A percentile compares a stretch with the other conserved stretches of the same genome.
Evolutionary conservation across 1,140 invertebrate species (phyloP).

Genomic region (Druon quercuslanigerum): DNA sequence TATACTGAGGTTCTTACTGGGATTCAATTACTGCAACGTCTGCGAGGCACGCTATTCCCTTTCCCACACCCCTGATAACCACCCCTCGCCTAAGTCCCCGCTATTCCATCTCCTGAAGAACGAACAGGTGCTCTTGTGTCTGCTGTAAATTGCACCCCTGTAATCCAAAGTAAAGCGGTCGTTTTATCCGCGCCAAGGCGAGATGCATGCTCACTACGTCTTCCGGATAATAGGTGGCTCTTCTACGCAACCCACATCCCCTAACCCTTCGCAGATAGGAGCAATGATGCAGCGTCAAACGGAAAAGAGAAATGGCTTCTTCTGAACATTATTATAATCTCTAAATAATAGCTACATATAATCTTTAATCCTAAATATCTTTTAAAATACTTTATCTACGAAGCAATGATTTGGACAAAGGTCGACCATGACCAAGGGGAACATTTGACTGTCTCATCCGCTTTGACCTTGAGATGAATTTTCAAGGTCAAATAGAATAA

Average conservation of each 20-base stretch:
- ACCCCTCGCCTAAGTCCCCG: conserved; percentile 45
- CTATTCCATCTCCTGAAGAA: conserved; percentile 70
- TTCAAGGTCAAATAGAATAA: too few species aligned
- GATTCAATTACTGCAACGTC: conserved; percentile 76
- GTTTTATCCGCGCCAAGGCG: conserved; percentile 72
- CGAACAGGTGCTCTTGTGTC: conserved; percentile 74
- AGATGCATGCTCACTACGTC: conserved; percentile 73
- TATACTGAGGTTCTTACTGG: conserved; percentile 66
- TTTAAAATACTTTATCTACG: too few species aligned
- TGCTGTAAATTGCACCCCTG: conserved; percentile 74
- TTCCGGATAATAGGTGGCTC: conserved; percentile 65
- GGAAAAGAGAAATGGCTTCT: background rate
- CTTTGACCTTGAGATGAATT: too few species aligned
- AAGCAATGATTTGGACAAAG: too few species aligned
- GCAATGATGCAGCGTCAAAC: background rate
- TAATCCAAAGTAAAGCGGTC: conserved; percentile 76
- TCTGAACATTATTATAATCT: conserved; percentile 8
- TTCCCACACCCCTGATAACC: conserved; percentile 47
- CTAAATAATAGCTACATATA: background rate
- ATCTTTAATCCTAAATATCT: too few species aligned
- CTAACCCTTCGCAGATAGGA: conserved; percentile 1
- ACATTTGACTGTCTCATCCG: too few species aligned
- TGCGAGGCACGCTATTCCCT: conserved; percentile 72
- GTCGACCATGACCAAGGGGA: too few species aligned
- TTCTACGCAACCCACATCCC: background rate